These are phyloP conservation scores for Anoplius nigerrimus DNA, from an alignment of 2,888 invertebrate genomes.

Conservation along the genomic window DNA sequence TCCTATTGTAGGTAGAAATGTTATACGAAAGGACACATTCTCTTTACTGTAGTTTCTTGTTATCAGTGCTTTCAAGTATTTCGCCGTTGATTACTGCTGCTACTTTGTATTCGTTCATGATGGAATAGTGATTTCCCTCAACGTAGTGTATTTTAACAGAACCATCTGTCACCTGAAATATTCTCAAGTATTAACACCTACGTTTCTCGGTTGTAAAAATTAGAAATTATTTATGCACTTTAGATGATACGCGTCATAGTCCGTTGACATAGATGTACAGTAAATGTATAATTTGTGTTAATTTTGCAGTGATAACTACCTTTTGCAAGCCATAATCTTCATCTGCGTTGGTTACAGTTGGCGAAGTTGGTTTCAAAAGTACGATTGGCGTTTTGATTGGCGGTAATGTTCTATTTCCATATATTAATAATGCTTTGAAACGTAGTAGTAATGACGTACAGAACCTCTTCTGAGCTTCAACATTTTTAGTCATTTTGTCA, in stretches of 20 bases:
- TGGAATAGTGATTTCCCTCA: constrained; percentile 85
- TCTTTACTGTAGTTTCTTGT: background rate
- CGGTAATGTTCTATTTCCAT: constrained; percentile 74
- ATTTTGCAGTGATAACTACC: constrained; percentile 52
- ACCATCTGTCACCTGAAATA: constrained; percentile 76
- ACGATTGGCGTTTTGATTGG: constrained; percentile 79
- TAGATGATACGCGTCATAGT: no score
- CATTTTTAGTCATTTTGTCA: constrained; percentile 71
- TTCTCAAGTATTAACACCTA: no score
- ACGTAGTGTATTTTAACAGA: constrained; percentile 79
- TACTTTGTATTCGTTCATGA: constrained; percentile 81
- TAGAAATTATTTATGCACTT: no score
- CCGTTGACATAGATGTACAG: no score
- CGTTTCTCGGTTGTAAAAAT: no score
- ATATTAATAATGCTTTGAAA: background rate
- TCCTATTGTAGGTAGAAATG: no score
- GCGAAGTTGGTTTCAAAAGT: constrained; percentile 81
- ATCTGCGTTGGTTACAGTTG: constrained; percentile 76
- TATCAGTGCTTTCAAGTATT: constrained; percentile 57
- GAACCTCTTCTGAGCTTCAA: constrained; percentile 70
- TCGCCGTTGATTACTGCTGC: constrained; percentile 74
- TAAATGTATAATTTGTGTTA: background rate
- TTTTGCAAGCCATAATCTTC: constrained; percentile 81
- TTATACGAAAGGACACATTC: no score
- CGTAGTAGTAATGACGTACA: background rate